Base-by-base conservation (phyloP, 92 coral and sea anemone species). In the Blastomussa wellsi region DNA sequence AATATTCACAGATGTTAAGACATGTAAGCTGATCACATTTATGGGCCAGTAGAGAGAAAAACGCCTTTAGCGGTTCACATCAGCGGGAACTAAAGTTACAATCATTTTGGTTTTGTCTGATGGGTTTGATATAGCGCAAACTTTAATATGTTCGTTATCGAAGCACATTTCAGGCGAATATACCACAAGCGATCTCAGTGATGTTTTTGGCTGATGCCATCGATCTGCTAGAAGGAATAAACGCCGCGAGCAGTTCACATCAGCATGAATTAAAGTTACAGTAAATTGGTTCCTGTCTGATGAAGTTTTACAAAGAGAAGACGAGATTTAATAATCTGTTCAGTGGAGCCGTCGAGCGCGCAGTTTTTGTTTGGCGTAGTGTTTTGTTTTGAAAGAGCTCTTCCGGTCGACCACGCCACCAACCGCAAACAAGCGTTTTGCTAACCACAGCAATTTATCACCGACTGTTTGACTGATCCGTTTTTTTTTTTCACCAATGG, bases 251-350 rank as follows among this genome's bases (percentile, higher is more conserved):
- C 42, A 62, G 69, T 82, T 82, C 78, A 71, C 86, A 82, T 71
- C 86, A 82, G 72, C 86, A 71, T 78, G 86, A 35, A 76, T 28
- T 52, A 52, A 82, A 82, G 66, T 70, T 53, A 52, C 69, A 35
- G 32, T 76, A 53, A 15, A 37, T 33, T 33, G 53, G 86, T 72
- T 82, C 53, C 53, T 10, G 55, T 71, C 74, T 31, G 78, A 12
- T 71, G 86, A 36, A 53, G 28, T 71, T 82, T 82, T 37, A 82
- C 29, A 82, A 71, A 49, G 32, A 36, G 39, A 36, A 53, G 36
- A 19, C 9, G 4, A n/a, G 26, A 35, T 55, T 53, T 71, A 53
- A 82, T 82, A 51, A 82, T 41, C 26, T 62, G 78, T 72, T 53
- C 70, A 24, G n/a, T 16, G 26, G 20, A 70, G 47, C 53, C 84